Base-by-base conservation (phyloP, 2,888 invertebrate species). In the Polymixis lichenea region DNA sequence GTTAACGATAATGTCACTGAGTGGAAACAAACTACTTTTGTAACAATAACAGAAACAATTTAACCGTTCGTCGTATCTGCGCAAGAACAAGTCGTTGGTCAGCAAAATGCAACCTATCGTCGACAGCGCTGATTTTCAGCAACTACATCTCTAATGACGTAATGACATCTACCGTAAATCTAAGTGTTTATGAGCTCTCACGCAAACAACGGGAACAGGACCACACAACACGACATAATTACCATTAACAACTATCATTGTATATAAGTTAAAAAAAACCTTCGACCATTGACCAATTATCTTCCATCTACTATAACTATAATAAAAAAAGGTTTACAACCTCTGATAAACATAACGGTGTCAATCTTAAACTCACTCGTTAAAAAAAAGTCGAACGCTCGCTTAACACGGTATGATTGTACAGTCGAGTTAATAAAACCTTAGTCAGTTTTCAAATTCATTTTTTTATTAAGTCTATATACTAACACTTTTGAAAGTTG, bases 291-390 rank as follows among this genome's bases (percentile, higher is more conserved):
- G 55, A 75, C 75, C 81, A 67, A 78, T 80, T 80, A 80, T 80
- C 62, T 80, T 32, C 46, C 9, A 62, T 46, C 32, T 46, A 62
- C 43, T 22, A 11, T 15, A 66, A 46, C 1, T 22, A 66, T 22
- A 62, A 69, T 22, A 62, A 69, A 38, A 58, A 69, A 74, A 62
- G 1, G 55, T 81, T 75, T 53, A 58, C 64, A 17, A 76, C 67
- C 58, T 70, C 64, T 84, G 77, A 80, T 84, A 80, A 83, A 71
- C 70, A 68, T 75, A 85, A 83, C 83, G 78, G 87, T 79, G 83
- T 76, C 74, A 78, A 77, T 83, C 65, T 70, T 65, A 22, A 77
- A 72, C 58, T 66, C n/a, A 61, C 51, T 81, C 58, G 72, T 65
- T 73, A 77, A 28, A 77, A 68, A 82, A 87, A 86, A 72, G 64